Base-by-base conservation (phyloP, 37 sponge, comb jelly and placozoan genomes). In the Diacarnus erythraeanus region DNA sequence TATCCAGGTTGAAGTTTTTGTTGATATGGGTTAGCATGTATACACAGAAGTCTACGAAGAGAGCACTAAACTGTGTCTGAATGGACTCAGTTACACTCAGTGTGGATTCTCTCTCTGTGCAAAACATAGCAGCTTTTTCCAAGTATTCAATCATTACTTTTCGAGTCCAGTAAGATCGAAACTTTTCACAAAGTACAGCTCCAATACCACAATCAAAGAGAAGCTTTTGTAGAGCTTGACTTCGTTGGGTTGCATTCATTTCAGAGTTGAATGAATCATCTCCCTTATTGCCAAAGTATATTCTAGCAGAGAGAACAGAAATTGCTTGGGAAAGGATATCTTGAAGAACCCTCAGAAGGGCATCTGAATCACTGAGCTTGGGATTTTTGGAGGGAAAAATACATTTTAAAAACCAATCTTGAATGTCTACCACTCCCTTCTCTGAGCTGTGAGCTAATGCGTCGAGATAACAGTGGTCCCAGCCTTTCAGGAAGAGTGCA, bases 401-500 rank as follows among this genome's bases (percentile, higher is more conserved):
- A 33, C 82, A 77, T 29, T 77, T 42, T 56, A 59, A 42, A 60
- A 87, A 87, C 88, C 88, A 87, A 40, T 80, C 81, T 69, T 67
- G 29, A 20, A 87, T 81, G 38, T 87, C 77, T 20, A 87, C 40
- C 29, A 74, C 77, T 12, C 82, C 77, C 43, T 21, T 30, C 5
- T 6, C 9, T 21, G 61, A 21, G 4, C 23, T 60, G 1, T 1
- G 76, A 17, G 82, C 75, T 63, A 87, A 76, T 0, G 88, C 65
- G 68, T 96, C 96, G 15, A 92, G 79, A 70, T 92, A 96, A 29
- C 34, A 78, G 67, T 90, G 90, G 37, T 90, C 88, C 96, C 96
- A 96, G 8, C 96, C 93, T 61, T 87, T 65, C 73, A 96, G 90
- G 75, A 96, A 96, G 30, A 84, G 61, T 26, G 93, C 77, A 15